Percentiles rank a stretch among this genome's conserved stretches.
phyloP scores from a whole-genome alignment of 2,888 invertebrate genomes.

The Drosophila birchii region DNA sequence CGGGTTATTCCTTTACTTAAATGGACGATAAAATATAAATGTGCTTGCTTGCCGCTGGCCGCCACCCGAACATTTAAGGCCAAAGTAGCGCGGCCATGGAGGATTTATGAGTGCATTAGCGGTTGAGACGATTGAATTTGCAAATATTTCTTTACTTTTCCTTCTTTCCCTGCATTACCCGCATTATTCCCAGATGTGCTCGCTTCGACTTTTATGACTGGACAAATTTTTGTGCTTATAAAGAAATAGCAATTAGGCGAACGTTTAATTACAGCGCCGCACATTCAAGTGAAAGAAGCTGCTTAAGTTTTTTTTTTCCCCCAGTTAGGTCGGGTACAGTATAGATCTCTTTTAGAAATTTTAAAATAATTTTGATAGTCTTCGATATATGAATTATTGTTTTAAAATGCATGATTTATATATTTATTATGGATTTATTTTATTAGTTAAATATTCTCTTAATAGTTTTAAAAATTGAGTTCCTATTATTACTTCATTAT shows the following conservation, averaged over 20 bases:
- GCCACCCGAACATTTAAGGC: constrained; percentile 40
- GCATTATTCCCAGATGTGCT: constrained; percentile 18
- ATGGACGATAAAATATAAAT: constrained; percentile 62
- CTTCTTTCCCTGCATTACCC: constrained; percentile 12
- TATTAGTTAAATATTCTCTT: too few relatives aligned
- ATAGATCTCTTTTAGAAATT: too few relatives aligned
- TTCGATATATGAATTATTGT: too few relatives aligned
- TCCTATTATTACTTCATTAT: too few relatives aligned
- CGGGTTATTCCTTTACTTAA: constrained; percentile 37
- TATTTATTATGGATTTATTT: too few relatives aligned
- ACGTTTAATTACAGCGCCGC: constrained; percentile 64
- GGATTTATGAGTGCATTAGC: constrained; percentile 74
- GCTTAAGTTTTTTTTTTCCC: neutral
- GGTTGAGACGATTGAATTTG: constrained; percentile 52
- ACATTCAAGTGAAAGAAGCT: constrained; percentile 30
- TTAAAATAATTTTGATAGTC: too few relatives aligned
- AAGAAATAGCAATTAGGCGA: constrained; percentile 67
- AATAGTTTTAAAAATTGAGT: too few relatives aligned
- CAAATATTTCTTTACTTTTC: constrained; percentile 41
- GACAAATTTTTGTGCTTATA: constrained; percentile 61
- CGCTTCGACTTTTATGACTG: constrained; percentile 57
- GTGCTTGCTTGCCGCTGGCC: constrained; percentile 17
- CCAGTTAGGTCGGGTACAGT: constrained; percentile 4
- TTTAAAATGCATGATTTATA: too few relatives aligned
- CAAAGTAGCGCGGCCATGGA: constrained; percentile 8